Evolutionary conservation across 1,140 invertebrate genomes (phyloP).

Genomic region (fruit fly (Drosophila melanogaster)): DNA sequence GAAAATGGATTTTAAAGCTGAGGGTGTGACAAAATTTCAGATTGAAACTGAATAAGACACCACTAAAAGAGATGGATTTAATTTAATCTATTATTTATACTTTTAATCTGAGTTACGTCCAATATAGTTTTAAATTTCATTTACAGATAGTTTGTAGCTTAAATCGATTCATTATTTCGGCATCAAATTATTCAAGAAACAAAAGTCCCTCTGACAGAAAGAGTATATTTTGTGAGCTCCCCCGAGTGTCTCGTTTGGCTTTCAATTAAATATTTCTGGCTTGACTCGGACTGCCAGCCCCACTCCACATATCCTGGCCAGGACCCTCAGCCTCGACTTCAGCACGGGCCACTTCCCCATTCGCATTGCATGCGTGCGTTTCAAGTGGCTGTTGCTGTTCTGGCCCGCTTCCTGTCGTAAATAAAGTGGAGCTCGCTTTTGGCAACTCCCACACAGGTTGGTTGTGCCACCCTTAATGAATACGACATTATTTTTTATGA

Average conservation of each 20-base stretch:
- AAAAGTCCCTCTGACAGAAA: neutral
- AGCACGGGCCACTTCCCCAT: neutral
- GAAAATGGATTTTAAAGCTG: neutral
- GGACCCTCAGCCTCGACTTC: neutral
- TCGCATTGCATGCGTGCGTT: conserved; percentile 73
- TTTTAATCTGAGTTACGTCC: too few relatives aligned
- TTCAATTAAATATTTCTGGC: conserved; percentile 67
- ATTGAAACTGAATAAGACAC: too few relatives aligned
- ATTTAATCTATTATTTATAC: too few relatives aligned
- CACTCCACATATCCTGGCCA: conserved; percentile 1
- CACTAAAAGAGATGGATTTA: too few relatives aligned
- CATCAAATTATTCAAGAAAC: neutral
- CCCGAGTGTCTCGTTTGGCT: conserved; percentile 21
- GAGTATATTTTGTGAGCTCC: neutral
- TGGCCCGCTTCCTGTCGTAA: conserved; percentile 78
- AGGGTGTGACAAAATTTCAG: neutral
- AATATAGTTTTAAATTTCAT: too few relatives aligned
- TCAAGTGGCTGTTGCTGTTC: conserved; percentile 75
- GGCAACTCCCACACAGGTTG: conserved; percentile 54
- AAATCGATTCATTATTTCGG: too few relatives aligned
- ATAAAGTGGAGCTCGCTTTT: conserved; percentile 77
- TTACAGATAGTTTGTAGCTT: too few relatives aligned
- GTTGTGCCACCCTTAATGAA: conserved; percentile 71
- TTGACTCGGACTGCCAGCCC: conserved; percentile 30
- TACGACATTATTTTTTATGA: conserved; percentile 83